Conservation (phyloP, 2,113 vertebrate genomes). For the Rhinolophus sinicus region DNA sequence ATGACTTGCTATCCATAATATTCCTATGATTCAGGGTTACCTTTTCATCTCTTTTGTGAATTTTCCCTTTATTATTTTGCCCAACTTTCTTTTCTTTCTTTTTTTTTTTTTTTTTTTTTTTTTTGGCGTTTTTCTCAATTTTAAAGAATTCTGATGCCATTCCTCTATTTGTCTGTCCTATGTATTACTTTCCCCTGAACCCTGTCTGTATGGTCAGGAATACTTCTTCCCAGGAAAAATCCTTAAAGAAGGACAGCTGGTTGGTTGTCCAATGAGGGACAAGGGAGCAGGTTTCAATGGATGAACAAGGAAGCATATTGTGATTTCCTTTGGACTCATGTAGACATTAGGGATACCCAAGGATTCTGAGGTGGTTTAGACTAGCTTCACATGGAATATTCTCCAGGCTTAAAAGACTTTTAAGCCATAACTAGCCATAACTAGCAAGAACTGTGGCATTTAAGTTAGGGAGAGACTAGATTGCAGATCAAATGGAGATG, state of each 20-base stretch:
- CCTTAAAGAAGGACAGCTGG: neutral
- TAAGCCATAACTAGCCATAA: too few relatives aligned
- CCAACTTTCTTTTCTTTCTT: too few relatives aligned
- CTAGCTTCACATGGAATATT: neutral
- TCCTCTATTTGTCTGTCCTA: too few relatives aligned
- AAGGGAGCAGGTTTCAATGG: too few relatives aligned
- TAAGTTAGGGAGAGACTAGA: neutral
- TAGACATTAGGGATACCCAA: neutral
- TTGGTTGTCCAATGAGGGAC: neutral
- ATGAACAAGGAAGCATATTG: rapidly evolving
- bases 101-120: too few relatives aligned
- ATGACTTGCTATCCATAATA: neutral
- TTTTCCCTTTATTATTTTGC: neutral
- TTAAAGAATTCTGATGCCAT: neutral
- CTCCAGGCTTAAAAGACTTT: neutral
- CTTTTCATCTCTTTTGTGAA: neutral
- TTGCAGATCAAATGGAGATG: too few relatives aligned
- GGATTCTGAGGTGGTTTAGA: neutral
- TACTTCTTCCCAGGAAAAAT: neutral
- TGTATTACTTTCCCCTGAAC: neutral
- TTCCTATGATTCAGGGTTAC: neutral
- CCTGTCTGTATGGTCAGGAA: neutral
- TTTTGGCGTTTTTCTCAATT: neutral
- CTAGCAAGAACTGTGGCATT: neutral
- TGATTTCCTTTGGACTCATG: neutral